Base-by-base conservation (phyloP, 1,140 invertebrate species). In the Asobara japonica region DNA sequence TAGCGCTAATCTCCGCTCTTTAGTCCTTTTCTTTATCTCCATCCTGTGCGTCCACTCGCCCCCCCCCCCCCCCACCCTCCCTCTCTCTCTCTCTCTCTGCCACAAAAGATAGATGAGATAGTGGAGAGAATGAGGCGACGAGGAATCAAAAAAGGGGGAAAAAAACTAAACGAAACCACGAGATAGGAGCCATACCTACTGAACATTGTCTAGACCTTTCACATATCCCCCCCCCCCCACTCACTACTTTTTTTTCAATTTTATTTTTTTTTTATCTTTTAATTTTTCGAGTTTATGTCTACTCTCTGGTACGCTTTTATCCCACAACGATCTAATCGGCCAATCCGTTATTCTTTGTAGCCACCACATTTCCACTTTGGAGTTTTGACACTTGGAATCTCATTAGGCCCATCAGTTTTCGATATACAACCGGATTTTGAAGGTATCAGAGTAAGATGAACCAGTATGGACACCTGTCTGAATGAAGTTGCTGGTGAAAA, bases 1-100 rank as follows among this genome's bases (percentile, higher is more conserved):
- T 88, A 87, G 85, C 84, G 84, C 85, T 88, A 87, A 88, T 87
- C 86, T 87, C 84, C 82, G 83, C 85, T 86, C 85, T 88, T 88
- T 86, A 86, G 84, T 86, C 83, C 83, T 86, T 82, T 83, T 82
- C 84, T 86, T 86, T 84, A 86, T 83, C 84, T 83, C 80, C 78
- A 80, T 74, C 76, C 74, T 77, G n/a, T n/a, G 74, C 70, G 76
- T 75, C 74, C 78, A 73, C 76, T 65, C 67, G 73, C 51, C 71
- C 72, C 51, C 72, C 70, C 68, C 51, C 29, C 72, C 71, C 56
- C 41, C 29, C 45, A 41, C 62, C 56, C 71, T 67, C 51, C 33
- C 30, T n/a, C n/a, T 30, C 74, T 75, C 77, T 77, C 73, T 48
- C 25, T 45, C 25, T 41, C 65, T 30, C 64, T 62, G 33, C 16